Conservation (phyloP, 35 echinoderm and acorn worm species). For the Chiridota heheva region DNA sequence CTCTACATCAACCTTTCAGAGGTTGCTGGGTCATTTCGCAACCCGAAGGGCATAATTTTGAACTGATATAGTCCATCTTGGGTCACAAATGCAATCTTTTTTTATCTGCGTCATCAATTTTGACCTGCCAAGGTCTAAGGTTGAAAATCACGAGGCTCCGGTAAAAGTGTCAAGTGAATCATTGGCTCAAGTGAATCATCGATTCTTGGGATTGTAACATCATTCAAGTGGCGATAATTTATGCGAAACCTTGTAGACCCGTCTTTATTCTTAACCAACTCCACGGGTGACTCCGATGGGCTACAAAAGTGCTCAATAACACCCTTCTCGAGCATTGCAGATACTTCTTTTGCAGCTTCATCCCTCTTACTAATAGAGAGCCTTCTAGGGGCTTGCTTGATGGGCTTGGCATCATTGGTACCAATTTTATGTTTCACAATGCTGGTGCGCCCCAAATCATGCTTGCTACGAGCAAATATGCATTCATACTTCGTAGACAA, state of each 20-base stretch:
- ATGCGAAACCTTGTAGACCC: conserved; percentile 51
- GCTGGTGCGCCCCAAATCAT: conserved; percentile 47
- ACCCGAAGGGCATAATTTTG: conserved; percentile 11
- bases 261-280: conserved; percentile 18
- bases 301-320: background rate
- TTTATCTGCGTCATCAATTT: background rate
- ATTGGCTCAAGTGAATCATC: no score
- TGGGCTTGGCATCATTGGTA: conserved; percentile 35
- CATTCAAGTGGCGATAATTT: conserved; percentile 39
- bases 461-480: conserved; percentile 20
- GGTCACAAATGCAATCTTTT: conserved; percentile 21
- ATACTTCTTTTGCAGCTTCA: background rate
- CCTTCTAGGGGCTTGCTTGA: conserved; percentile 35
- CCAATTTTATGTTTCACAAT: conserved; percentile 48
- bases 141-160: conserved; percentile 31
- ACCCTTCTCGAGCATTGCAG: background rate
- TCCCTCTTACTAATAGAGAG: conserved; percentile 10
- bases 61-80: background rate
- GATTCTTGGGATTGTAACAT: conserved; percentile 22
- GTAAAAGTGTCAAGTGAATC: conserved; percentile 31
- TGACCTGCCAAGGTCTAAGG: conserved; percentile 15
- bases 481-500: conserved; percentile 13
- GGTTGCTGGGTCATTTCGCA: conserved; percentile 25
- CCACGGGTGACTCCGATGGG: conserved; percentile 31
- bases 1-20: conserved; percentile 41